Evolutionary conservation across 2,797 vertebrate species (phyloP).

Genomic region (Leuciscus waleckii): DNA sequence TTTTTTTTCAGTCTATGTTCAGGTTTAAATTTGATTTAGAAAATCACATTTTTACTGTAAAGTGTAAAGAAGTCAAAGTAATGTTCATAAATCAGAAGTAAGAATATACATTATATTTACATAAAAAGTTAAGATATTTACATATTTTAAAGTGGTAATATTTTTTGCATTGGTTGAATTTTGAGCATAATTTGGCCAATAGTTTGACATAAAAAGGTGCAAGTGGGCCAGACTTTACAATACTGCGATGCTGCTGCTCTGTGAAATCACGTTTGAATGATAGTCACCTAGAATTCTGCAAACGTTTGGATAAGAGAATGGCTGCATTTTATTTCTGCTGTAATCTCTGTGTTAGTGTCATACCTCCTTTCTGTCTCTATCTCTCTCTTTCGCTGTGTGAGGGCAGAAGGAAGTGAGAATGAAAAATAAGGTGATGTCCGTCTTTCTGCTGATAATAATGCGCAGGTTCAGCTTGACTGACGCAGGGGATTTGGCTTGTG

Average conservation of each 20-base stretch:
- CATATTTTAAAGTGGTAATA: neutral
- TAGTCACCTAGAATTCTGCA: neutral
- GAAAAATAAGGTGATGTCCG: conserved; percentile 74
- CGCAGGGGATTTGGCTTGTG: conserved; percentile 73
- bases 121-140: neutral
- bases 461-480: conserved; percentile 78
- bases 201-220: neutral
- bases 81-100: neutral
- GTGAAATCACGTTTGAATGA: neutral
- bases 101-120: neutral
- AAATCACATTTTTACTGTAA: neutral
- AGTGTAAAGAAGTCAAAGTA: neutral
- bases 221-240: neutral
- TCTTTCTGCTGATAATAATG: conserved; percentile 76
- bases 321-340: conserved; percentile 52
- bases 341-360: conserved; percentile 41
- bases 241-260: neutral
- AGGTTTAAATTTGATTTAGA: neutral
- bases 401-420: conserved; percentile 61
- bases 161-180: neutral
- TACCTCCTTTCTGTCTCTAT: conserved; percentile 49
- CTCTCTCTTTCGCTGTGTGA: conserved; percentile 61
- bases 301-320: conserved; percentile 27
- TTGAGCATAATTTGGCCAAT: neutral
- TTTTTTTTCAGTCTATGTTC: neutral